Conservation (phyloP, 2,113 vertebrate genomes). For the Campylomormyrus tamandua region DNA sequence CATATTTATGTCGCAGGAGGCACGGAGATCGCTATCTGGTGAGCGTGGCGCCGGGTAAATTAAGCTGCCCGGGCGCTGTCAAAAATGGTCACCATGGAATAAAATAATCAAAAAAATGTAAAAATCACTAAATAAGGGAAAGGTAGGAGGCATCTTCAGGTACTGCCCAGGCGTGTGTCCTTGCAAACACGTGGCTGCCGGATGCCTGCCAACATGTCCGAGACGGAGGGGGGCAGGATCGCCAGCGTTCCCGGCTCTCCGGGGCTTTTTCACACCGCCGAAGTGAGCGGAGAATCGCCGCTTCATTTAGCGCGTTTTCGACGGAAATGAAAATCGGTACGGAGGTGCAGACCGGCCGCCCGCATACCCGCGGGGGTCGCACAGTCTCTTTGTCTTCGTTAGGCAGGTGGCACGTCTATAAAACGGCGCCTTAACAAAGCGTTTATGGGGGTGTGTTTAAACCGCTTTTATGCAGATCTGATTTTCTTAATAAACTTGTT, state of each 20-base stretch:
- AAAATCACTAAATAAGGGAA: neutral
- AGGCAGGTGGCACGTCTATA: constrained; percentile 11
- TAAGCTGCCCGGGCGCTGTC: neutral
- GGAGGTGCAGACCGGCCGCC: neutral
- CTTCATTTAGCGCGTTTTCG: constrained; percentile 19
- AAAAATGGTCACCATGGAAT: neutral
- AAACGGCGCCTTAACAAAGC: neutral
- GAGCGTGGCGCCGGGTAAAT: neutral
- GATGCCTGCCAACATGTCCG: neutral
- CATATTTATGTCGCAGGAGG: neutral
- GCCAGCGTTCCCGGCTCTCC: neutral
- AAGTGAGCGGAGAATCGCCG: neutral
- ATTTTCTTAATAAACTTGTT: neutral
- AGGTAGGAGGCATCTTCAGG: neutral
- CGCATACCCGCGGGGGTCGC: neutral
- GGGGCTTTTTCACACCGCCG: neutral
- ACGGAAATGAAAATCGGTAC: constrained; percentile 20
- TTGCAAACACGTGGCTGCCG: neutral
- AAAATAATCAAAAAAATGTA: neutral
- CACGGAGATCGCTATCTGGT: neutral
- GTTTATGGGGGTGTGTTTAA: neutral
- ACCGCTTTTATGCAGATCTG: neutral
- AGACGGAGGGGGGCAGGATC: neutral
- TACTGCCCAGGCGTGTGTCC: neutral
- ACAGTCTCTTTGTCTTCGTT: constrained; percentile 19